phyloP scores from a whole-genome alignment of 2,113 vertebrate species.

The Rhinoderma darwinii region DNA sequence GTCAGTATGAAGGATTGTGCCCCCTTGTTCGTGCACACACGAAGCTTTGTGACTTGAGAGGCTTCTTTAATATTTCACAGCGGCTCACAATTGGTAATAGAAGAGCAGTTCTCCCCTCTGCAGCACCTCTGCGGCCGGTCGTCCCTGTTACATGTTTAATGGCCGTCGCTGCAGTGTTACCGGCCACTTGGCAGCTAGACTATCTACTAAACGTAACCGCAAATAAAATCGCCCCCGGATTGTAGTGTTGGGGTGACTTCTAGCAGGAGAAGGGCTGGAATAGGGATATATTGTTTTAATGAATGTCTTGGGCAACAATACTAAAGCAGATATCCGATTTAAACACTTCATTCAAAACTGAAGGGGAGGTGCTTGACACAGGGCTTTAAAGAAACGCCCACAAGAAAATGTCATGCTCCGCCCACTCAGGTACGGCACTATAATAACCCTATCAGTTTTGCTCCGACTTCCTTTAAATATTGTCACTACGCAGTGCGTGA shows the following conservation, averaged over 20 bases:
- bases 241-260: not conserved
- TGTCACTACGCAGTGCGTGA: too few species aligned
- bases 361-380: too few species aligned
- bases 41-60: slow-evolving; percentile 26
- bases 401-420: too few species aligned
- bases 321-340: too few species aligned
- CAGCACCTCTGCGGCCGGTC: not conserved
- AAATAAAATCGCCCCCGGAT: not conserved
- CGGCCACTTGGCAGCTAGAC: not conserved
- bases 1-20: too few species aligned
- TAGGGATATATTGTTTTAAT: too few species aligned
- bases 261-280: not conserved
- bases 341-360: too few species aligned
- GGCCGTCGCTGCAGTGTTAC: not conserved
- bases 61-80: slow-evolving; percentile 48
- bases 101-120: not conserved
- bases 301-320: too few species aligned
- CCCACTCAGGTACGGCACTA: too few species aligned
- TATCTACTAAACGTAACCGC: not conserved
- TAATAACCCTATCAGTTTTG: too few species aligned
- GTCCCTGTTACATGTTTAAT: slow-evolving; percentile 19
- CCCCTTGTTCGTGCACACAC: not conserved
- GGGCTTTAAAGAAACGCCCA: too few species aligned
- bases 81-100: slow-evolving; percentile 26
- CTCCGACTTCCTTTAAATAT: too few species aligned